phyloP scores from a whole-genome alignment of 2,113 vertebrate genomes.

The Raja brachyura region DNA sequence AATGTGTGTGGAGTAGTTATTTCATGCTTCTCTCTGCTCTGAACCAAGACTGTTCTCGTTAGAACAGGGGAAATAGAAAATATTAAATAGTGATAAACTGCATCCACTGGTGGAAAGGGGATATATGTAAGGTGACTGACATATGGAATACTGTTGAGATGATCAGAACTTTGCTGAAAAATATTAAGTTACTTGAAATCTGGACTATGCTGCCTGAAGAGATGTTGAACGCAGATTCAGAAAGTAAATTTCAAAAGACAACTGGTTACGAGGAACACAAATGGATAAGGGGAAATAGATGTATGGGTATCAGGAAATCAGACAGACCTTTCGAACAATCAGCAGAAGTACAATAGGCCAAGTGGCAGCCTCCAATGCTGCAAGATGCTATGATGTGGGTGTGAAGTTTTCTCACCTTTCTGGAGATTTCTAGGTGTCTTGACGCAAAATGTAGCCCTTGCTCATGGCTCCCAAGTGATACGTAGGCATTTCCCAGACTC shows the following conservation, averaged over 20 bases:
- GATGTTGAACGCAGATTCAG: not conserved
- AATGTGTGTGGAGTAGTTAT: not conserved
- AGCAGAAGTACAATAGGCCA: not conserved
- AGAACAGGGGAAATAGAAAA: not conserved
- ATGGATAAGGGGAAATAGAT: not conserved
- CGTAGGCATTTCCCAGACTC: slow-evolving; percentile 90
- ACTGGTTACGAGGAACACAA: not conserved
- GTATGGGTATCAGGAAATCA: not conserved
- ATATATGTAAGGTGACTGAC: not conserved
- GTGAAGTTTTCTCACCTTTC: slow-evolving; percentile 65
- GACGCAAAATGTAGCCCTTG: slow-evolving; percentile 81
- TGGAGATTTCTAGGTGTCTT: slow-evolving; percentile 88
- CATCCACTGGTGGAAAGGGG: not conserved
- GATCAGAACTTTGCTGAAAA: not conserved
- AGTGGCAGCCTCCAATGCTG: not conserved
- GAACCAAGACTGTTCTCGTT: not conserved
- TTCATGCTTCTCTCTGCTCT: not conserved
- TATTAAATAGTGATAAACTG: not conserved
- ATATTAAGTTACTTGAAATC: too few relatives aligned
- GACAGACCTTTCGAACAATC: too few relatives aligned
- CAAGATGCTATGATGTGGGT: too few relatives aligned
- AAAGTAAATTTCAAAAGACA: not conserved
- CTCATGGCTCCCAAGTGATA: slow-evolving; percentile 79
- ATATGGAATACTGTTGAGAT: not conserved
- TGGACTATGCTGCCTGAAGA: not conserved